Conservation (phyloP, 1,140 invertebrate genomes). For the Coelopa frigida region DNA sequence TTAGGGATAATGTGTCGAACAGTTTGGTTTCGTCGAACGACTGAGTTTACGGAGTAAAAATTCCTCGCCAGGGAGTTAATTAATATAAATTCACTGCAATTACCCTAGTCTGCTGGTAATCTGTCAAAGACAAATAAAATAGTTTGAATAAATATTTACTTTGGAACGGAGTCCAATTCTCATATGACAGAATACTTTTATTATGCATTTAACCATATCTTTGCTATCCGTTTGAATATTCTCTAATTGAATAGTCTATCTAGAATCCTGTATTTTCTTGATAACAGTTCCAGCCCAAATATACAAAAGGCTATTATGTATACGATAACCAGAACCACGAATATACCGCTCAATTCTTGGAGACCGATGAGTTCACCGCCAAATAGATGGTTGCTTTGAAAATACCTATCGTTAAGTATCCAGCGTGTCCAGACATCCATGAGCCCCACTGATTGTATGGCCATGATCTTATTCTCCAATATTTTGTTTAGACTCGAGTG, state of each 20-base stretch:
- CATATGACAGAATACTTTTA: no score
- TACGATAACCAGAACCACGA: conserved; percentile 10
- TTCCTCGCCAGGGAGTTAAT: no score
- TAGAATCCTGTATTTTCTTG: neutral
- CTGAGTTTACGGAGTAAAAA: no score
- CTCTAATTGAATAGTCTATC: neutral
- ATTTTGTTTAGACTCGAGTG: conserved; percentile 21
- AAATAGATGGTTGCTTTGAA: conserved; percentile 16
- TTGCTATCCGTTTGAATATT: no score
- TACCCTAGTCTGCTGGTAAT: no score
- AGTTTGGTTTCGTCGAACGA: no score
- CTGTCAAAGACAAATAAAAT: no score
- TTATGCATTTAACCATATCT: no score
- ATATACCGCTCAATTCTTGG: conserved; percentile 19
- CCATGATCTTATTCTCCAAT: conserved; percentile 20
- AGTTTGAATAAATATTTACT: no score
- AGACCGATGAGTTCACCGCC: conserved; percentile 16
- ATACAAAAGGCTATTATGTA: conserved; percentile 15
- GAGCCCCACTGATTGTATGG: conserved; percentile 22
- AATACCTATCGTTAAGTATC: conserved; percentile 19
- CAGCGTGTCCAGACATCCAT: conserved; percentile 19
- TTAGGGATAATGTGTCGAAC: no score
- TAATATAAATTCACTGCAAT: no score
- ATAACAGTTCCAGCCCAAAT: conserved; percentile 17
- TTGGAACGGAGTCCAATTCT: no score